Percentiles rank a stretch among this genome's conserved stretches.
Evolutionary conservation across 2,797 vertebrate species (phyloP).

Genomic region (Netta rufina): DNA sequence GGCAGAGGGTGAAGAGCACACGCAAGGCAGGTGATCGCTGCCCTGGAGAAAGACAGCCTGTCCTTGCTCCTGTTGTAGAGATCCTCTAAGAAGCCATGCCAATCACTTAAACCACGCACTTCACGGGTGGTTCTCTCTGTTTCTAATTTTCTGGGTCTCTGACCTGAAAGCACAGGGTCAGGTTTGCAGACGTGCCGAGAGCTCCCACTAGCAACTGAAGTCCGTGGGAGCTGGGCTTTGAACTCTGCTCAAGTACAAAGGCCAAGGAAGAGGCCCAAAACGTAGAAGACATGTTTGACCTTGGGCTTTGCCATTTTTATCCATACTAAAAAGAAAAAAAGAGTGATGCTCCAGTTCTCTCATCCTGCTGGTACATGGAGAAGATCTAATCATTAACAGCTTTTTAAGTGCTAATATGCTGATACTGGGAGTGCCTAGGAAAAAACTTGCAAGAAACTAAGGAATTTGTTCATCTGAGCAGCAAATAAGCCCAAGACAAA

Average conservation of each 20-base stretch:
- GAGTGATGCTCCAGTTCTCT: not conserved
- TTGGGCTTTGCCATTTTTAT: not conserved
- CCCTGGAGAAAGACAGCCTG: not conserved
- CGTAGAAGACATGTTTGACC: not conserved
- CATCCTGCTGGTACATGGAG: not conserved
- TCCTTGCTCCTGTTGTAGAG: not conserved
- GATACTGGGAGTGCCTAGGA: not conserved
- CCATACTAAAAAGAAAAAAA: not conserved
- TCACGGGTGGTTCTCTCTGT: not conserved
- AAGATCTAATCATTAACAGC: not conserved
- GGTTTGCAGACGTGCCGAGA: not conserved
- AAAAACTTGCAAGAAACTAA: not conserved
- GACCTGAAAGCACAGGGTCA: not conserved
- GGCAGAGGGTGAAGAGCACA: not conserved
- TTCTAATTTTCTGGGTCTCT: not conserved
- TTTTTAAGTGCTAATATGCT: not conserved
- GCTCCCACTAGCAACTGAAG: not conserved
- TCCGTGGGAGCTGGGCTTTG: not conserved
- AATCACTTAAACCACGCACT: not conserved
- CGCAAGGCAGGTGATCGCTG: not conserved
- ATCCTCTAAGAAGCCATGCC: not conserved
- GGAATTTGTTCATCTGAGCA: not conserved
- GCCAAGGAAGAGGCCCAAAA: not conserved
- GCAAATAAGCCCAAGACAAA: not conserved
- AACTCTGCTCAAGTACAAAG: not conserved